Evolutionary conservation across 2,888 invertebrate genomes (phyloP).

Genomic region (Vesta saturnalis): DNA sequence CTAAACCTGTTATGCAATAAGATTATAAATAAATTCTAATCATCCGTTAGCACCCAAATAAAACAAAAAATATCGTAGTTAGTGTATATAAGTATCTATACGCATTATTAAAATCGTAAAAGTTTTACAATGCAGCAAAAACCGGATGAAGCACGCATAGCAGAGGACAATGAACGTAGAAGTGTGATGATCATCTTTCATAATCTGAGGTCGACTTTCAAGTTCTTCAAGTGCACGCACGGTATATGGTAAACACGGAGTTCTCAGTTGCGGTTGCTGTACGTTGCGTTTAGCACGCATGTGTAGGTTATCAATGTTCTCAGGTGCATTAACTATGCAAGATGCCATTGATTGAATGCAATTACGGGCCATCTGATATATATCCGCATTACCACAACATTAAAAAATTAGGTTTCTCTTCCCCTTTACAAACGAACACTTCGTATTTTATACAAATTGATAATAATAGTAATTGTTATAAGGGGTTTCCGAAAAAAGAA

Average conservation of each 20-base stretch:
- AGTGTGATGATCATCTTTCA: slow-evolving; percentile 43
- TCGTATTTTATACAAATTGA: no score
- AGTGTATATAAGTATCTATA: no score
- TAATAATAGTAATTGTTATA: no score
- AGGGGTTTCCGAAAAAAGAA: no score
- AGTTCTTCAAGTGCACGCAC: slow-evolving; percentile 43
- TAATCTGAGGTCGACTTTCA: slow-evolving; percentile 45
- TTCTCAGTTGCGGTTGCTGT: slow-evolving; percentile 30
- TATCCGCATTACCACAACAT: no score
- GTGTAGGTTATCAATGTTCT: slow-evolving; percentile 28
- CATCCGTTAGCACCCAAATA: no score
- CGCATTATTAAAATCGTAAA: slow-evolving; percentile 13
- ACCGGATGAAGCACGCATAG: slow-evolving; percentile 32
- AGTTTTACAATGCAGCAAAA: slow-evolving; percentile 19
- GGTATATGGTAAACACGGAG: slow-evolving; percentile 30
- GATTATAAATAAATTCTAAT: no score
- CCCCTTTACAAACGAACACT: no score
- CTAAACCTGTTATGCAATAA: no score
- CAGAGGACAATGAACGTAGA: slow-evolving; percentile 43
- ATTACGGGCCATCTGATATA: not conserved
- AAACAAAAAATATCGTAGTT: no score
- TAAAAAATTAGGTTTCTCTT: no score
- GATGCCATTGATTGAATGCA: slow-evolving; percentile 19
- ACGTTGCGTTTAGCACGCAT: slow-evolving; percentile 34
- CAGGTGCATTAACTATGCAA: slow-evolving; percentile 35